A percentile compares a stretch with the other conserved stretches of the same genome.
Conservation (phyloP, 2,888 invertebrate genomes). For the Podabrus alpinus region DNA sequence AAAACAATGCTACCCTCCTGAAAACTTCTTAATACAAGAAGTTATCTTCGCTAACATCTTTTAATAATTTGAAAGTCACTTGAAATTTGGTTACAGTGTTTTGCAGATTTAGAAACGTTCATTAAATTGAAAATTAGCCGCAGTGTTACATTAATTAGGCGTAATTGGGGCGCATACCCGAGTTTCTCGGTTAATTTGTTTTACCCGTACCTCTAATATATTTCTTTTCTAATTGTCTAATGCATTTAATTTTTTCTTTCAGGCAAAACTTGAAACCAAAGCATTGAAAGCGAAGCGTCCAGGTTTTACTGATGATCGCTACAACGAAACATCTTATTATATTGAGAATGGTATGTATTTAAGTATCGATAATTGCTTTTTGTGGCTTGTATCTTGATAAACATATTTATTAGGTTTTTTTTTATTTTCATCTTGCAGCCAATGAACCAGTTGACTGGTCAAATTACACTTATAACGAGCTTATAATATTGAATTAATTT, state of each 20-base stretch:
- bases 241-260: conserved; percentile 53
- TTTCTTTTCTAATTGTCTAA: not conserved
- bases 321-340: conserved; percentile 94
- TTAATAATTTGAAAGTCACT: conserved; percentile 4
- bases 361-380: not conserved
- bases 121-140: not conserved
- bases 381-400: not conserved
- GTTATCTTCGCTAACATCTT: conserved; percentile 8
- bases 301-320: conserved; percentile 89
- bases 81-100: conserved; percentile 28
- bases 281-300: conserved; percentile 89
- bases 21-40: conserved; percentile 8
- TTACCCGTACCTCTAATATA: not conserved
- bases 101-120: conserved; percentile 42
- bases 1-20: conserved; percentile 6
- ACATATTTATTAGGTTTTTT: not conserved
- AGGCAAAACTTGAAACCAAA: conserved; percentile 91
- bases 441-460: not conserved
- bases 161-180: not conserved
- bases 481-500: not conserved
- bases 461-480: not conserved
- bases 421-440: not conserved
- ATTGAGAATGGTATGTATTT: conserved; percentile 86
- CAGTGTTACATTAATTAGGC: not conserved
- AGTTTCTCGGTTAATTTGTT: not conserved